Evolutionary conservation across 2,888 invertebrate species (phyloP).

Genomic region (Microdon myrmicae): DNA sequence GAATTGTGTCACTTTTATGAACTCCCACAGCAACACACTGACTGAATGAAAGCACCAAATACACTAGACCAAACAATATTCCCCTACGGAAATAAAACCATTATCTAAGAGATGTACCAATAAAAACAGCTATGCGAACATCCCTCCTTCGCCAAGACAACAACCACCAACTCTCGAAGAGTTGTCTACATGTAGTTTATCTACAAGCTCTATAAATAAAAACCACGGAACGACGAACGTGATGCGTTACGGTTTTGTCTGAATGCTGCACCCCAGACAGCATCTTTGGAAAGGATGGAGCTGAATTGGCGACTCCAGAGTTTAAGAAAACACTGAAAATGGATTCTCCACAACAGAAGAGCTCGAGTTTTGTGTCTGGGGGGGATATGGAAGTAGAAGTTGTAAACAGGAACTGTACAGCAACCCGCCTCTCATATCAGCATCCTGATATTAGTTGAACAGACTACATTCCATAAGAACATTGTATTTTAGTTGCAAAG

Average conservation of each 20-base stretch:
- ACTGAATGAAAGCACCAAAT: slow-evolving; percentile 6
- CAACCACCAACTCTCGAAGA: no score
- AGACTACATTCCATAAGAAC: slow-evolving; percentile 46
- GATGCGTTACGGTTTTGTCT: no score
- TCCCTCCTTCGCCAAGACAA: no score
- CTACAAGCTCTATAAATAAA: slow-evolving; percentile 26
- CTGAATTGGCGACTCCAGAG: no score
- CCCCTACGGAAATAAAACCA: slow-evolving; percentile 3
- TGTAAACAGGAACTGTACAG: no score
- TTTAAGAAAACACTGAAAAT: no score
- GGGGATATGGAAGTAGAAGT: no score
- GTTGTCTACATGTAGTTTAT: slow-evolving; percentile 30
- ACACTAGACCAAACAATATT: slow-evolving; percentile 15
- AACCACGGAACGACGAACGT: slow-evolving; percentile 19
- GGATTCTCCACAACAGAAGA: no score
- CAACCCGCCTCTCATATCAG: no score
- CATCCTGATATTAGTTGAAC: slow-evolving; percentile 47
- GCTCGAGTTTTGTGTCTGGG: no score
- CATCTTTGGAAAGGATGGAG: no score
- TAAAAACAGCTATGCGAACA: slow-evolving; percentile 16
- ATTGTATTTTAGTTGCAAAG: slow-evolving; percentile 40
- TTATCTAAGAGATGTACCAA: slow-evolving; percentile 5
- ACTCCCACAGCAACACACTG: slow-evolving; percentile 14
- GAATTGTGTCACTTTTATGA: slow-evolving; percentile 29
- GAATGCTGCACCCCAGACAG: no score